A percentile compares a stretch with the other conserved stretches of the same genome.
phyloP scores from a whole-genome alignment of 2,113 vertebrate genomes.

The Cyprinodon tularosa region DNA sequence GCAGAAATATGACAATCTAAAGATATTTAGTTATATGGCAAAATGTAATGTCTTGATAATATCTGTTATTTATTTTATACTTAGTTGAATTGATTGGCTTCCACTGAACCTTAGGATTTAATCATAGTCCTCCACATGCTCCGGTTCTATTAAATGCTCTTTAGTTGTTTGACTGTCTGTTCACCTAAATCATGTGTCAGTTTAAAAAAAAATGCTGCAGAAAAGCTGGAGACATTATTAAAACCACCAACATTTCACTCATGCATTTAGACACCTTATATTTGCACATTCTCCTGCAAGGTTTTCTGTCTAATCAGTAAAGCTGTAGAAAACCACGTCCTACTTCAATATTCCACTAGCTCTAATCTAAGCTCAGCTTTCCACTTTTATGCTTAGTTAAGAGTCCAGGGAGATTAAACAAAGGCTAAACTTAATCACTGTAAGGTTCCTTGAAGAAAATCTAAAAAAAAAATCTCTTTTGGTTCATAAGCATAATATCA shows the following conservation, averaged over 20 bases:
- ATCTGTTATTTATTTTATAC: neutral
- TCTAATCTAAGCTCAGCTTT: constrained; percentile 31
- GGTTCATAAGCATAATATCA: neutral
- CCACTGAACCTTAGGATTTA: neutral
- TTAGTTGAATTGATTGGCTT: neutral
- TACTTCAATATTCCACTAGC: constrained; percentile 31
- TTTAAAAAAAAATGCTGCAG: neutral
- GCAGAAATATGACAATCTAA: too few species aligned
- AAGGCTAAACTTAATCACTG: constrained; percentile 10
- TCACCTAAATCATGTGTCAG: neutral
- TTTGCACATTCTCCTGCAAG: constrained; percentile 27
- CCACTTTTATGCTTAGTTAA: constrained; percentile 6
- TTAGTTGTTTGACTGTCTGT: neutral
- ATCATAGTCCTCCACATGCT: neutral
- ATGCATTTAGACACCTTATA: constrained; percentile 28
- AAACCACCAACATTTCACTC: constrained; percentile 17
- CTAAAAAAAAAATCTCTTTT: neutral
- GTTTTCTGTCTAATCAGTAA: constrained; percentile 31
- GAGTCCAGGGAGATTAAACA: constrained; percentile 25
- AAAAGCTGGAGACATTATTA: constrained; percentile 10
- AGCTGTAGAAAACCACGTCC: constrained; percentile 27
- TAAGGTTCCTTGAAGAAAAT: neutral
- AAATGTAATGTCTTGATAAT: neutral
- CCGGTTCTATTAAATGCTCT: neutral
- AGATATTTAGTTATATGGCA: too few species aligned